A percentile compares a stretch with the other conserved stretches of the same genome.
Conservation (phyloP, 2,113 vertebrate genomes). For the Melanotaenia duboulayi region DNA sequence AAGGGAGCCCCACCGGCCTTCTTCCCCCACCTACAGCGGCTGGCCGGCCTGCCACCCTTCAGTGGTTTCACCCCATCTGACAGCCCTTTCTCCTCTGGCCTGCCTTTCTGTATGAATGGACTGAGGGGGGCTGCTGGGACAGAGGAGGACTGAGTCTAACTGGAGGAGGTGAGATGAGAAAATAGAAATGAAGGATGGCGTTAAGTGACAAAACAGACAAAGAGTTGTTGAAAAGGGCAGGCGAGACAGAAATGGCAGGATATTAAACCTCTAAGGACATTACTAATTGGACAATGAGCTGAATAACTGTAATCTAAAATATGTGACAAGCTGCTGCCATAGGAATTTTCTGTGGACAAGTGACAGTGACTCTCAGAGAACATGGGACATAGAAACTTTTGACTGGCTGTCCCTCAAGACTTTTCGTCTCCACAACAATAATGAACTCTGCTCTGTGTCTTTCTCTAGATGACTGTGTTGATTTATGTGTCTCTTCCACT, state of each 20-base stretch:
- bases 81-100: slow-evolving; percentile 79
- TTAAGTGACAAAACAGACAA: slow-evolving; percentile 48
- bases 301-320: slow-evolving; percentile 67
- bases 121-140: slow-evolving; percentile 82
- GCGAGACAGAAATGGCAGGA: slow-evolving; percentile 67
- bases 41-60: slow-evolving; percentile 85
- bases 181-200: slow-evolving; percentile 44
- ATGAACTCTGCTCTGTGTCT: slow-evolving; percentile 68
- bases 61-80: slow-evolving; percentile 83
- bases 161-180: slow-evolving; percentile 28
- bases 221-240: slow-evolving; percentile 71
- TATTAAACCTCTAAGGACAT: slow-evolving; percentile 71
- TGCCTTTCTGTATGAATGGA: slow-evolving; percentile 86
- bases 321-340: slow-evolving; percentile 64
- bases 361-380: slow-evolving; percentile 65
- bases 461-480: slow-evolving; percentile 64
- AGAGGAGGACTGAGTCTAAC: slow-evolving; percentile 81
- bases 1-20: slow-evolving; percentile 82
- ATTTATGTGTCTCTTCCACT: slow-evolving; percentile 81
- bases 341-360: slow-evolving; percentile 61
- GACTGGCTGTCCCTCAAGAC: slow-evolving; percentile 68
- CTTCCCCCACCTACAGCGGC: slow-evolving; percentile 90
- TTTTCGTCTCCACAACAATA: slow-evolving; percentile 55
- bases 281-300: slow-evolving; percentile 77
- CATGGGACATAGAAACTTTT: slow-evolving; percentile 61